Evolutionary conservation across 2,888 invertebrate species (phyloP), one percentile per base, ranked within the genome.

Genomic region (Leucophora obtusa): DNA sequence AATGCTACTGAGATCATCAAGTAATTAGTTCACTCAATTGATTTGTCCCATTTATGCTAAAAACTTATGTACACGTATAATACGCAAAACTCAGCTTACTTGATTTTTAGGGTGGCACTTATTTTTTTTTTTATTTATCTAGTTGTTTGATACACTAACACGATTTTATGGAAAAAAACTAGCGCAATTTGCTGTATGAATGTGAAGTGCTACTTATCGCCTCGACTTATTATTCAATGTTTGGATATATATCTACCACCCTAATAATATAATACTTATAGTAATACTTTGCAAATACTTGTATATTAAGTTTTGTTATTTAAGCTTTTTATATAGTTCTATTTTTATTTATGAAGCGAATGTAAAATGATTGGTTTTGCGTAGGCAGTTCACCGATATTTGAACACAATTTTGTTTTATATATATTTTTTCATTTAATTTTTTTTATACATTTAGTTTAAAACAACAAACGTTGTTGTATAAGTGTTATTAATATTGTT

Each of bases 371-470:
- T 60, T 77, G 54, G 69, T 77, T 79, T 65, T 69, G 77, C 73
- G 77, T 81, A 73, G 81, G 81, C 65, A 59, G 73, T 54, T 73
- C 65, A 73, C 72, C 80, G 69, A 72, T 80, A 76, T 80, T 80
- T 80, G 69, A 76, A 65, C 56, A 56, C 51, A 77, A 68, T 73
- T 70, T 63, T 66, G 50, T 70, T 76, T 68, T 72, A 28, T 33
- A 51, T 14, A 51, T 59, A 50, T 70, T 60, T 71, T 43, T 54
- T 50, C 21, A 33, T 68, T 15, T 53, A 54, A 47, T 63, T 28
- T 38, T 28, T 38, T 60, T 14, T 59, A 53, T 60, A 65, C 33
- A 38, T 38, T 50, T 28, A 54, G 8, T 28, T 8, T 33, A 24
- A 38, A 69, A 50, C 21, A 50, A 47, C 28, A 43, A 38, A 21